A percentile compares a stretch with the other conserved stretches of the same genome.
Evolutionary conservation across 2,888 invertebrate genomes (phyloP).

Genomic region (Mycalesis mineus): DNA sequence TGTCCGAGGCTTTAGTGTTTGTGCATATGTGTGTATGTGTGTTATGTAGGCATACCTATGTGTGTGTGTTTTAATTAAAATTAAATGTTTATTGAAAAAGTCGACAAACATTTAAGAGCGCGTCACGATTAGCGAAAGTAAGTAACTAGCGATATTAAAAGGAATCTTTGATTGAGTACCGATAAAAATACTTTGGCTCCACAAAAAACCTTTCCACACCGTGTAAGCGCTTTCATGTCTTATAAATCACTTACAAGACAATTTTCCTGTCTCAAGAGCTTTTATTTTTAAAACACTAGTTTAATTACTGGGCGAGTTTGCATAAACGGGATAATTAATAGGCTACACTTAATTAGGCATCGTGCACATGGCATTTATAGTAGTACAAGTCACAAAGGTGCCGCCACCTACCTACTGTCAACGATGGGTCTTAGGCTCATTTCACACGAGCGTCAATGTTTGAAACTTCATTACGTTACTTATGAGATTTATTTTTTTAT

Average conservation of each 20-base stretch:
- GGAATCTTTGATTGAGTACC: neutral
- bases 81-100: too few relatives aligned
- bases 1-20: too few relatives aligned
- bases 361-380: slow-evolving; percentile 26
- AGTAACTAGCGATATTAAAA: too few relatives aligned
- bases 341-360: slow-evolving; percentile 27
- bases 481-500: too few relatives aligned
- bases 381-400: slow-evolving; percentile 25
- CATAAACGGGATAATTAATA: slow-evolving; percentile 25
- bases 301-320: slow-evolving; percentile 4
- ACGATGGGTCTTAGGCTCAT: too few relatives aligned
- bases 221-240: neutral
- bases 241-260: slow-evolving; percentile 4
- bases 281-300: slow-evolving; percentile 5
- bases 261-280: neutral
- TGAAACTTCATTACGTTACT: too few relatives aligned
- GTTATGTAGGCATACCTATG: too few relatives aligned
- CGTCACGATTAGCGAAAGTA: too few relatives aligned
- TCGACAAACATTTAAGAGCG: too few relatives aligned
- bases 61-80: too few relatives aligned
- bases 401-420: slow-evolving; percentile 12
- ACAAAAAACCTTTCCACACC: neutral
- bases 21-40: too few relatives aligned
- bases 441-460: too few relatives aligned
- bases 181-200: neutral